Conservation (phyloP, 2,797 vertebrate species). For the Falco novaeseelandiae region DNA sequence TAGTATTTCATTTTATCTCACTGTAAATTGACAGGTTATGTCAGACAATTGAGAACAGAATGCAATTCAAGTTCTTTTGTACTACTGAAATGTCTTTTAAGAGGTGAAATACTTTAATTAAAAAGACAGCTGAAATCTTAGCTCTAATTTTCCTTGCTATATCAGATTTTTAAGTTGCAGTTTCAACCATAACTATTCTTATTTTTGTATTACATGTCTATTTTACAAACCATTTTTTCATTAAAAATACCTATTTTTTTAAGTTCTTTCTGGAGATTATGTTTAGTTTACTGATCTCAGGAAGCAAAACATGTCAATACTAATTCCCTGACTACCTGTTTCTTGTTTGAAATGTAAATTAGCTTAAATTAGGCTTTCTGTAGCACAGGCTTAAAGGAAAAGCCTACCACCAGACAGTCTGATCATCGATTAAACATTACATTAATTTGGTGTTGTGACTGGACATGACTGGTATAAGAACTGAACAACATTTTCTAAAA, state of each 20-base stretch:
- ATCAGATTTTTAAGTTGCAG: background rate
- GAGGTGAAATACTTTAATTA: constrained; percentile 29
- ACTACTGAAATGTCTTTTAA: background rate
- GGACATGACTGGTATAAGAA: background rate
- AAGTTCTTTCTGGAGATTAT: background rate
- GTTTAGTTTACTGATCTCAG: background rate
- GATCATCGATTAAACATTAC: background rate
- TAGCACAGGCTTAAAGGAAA: background rate
- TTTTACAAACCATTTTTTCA: background rate
- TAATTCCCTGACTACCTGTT: background rate
- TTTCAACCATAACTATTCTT: background rate
- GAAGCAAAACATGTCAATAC: background rate
- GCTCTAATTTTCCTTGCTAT: background rate
- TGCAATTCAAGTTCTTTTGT: constrained; percentile 4
- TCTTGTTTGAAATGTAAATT: background rate
- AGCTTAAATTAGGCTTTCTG: background rate
- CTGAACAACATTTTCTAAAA: background rate
- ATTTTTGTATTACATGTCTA: background rate
- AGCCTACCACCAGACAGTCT: background rate
- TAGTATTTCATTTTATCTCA: background rate
- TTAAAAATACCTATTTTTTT: background rate
- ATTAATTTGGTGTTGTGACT: constrained; percentile 25
- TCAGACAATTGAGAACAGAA: background rate
- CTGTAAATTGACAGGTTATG: constrained; percentile 10
- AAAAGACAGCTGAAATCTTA: background rate